A percentile compares a stretch with the other conserved stretches of the same genome.
Conservation (phyloP, 1,140 invertebrate genomes). For the Ooceraea biroi region DNA sequence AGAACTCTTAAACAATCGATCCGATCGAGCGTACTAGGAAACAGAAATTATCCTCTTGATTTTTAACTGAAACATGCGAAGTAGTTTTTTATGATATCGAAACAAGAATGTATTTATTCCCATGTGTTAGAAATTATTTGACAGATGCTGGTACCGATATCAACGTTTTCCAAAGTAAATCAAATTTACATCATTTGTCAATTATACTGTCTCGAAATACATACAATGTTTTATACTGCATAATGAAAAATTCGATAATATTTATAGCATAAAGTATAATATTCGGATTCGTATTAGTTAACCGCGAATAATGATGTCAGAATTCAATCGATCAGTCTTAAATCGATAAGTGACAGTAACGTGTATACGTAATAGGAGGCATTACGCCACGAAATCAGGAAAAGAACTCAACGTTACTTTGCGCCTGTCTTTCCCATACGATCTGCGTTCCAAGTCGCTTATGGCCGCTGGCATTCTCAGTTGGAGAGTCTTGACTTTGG, state of each 20-base stretch:
- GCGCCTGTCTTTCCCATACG: too few relatives aligned
- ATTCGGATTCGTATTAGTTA: too few relatives aligned
- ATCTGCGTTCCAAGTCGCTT: slow-evolving; percentile 4
- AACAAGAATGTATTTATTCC: too few relatives aligned
- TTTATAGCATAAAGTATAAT: too few relatives aligned
- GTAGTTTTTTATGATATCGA: background rate
- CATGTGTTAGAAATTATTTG: too few relatives aligned
- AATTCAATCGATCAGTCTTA: background rate
- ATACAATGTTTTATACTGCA: too few relatives aligned
- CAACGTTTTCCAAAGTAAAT: too few relatives aligned
- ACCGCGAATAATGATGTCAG: background rate
- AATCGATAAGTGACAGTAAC: slow-evolving; percentile 13
- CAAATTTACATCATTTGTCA: too few relatives aligned
- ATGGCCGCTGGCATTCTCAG: background rate
- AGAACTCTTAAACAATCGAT: background rate
- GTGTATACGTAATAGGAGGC: background rate
- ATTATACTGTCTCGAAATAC: too few relatives aligned
- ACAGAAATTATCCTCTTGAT: background rate
- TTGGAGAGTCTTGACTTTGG: slow-evolving; percentile 25
- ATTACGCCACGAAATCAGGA: background rate
- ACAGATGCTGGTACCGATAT: too few relatives aligned
- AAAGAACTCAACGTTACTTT: slow-evolving; percentile 11
- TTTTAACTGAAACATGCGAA: background rate
- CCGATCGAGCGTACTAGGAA: background rate
- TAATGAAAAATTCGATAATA: too few relatives aligned